Evolutionary conservation across 2,888 invertebrate species (phyloP).

Genomic region (Ennomos quercinarius): DNA sequence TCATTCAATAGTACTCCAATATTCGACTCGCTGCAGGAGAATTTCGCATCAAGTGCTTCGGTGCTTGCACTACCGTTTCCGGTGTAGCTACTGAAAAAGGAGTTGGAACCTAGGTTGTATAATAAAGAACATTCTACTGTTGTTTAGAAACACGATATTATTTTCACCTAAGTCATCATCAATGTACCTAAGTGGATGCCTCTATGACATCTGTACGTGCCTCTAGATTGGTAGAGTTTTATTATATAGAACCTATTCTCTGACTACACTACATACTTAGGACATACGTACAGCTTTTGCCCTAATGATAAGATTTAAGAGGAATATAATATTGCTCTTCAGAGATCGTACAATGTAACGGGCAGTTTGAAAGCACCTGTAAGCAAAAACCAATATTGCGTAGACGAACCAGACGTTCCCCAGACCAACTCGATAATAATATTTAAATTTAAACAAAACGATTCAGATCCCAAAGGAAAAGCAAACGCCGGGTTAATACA

Average conservation of each 20-base stretch:
- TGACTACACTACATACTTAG: too few species aligned
- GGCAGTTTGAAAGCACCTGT: background rate
- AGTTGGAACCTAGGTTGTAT: background rate
- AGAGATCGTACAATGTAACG: background rate
- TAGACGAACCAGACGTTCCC: constrained; percentile 7
- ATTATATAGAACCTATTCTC: too few species aligned
- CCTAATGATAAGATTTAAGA: too few species aligned
- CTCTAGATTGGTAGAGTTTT: too few species aligned
- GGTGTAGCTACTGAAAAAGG: background rate
- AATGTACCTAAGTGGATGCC: too few species aligned
- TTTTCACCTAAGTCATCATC: too few species aligned
- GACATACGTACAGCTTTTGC: too few species aligned
- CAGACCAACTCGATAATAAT: constrained; percentile 8
- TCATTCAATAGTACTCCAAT: constrained; percentile 39
- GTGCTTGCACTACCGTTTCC: constrained; percentile 13
- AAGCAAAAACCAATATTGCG: background rate
- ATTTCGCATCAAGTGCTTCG: constrained; percentile 28
- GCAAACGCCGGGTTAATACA: constrained; percentile 10
- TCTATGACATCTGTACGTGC: too few species aligned
- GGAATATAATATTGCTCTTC: too few species aligned
- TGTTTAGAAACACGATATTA: too few species aligned
- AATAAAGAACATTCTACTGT: background rate
- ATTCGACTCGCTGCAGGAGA: constrained; percentile 26
- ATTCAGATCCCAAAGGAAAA: constrained; percentile 13
- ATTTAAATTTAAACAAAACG: constrained; percentile 15